phyloP scores from a whole-genome alignment of 2,888 invertebrate genomes.

The Linnaemya tessellans region DNA sequence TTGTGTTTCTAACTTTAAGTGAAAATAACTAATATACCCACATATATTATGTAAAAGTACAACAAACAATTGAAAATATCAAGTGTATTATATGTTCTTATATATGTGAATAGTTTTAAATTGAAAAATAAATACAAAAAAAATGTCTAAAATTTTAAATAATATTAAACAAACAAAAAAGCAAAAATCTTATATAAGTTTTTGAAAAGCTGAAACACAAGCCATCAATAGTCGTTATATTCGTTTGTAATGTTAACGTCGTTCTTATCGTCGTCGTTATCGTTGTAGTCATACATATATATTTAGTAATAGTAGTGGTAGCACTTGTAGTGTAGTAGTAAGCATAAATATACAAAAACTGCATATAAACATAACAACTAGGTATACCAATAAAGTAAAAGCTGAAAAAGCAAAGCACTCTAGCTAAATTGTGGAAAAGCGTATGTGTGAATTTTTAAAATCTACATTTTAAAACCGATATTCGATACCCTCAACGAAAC shows the following conservation, averaged over 20 bases:
- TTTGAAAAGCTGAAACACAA: conserved; percentile 65
- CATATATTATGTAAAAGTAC: conserved; percentile 28
- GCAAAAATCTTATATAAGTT: conserved; percentile 68
- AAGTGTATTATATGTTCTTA: not conserved
- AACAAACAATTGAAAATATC: conserved; percentile 21
- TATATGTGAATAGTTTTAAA: not conserved
- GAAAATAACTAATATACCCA: conserved; percentile 12
- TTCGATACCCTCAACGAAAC: conserved; percentile 13
- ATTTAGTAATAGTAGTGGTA: conserved; percentile 52
- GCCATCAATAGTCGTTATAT: conserved; percentile 66
- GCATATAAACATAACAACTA: conserved; percentile 39
- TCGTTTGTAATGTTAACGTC: conserved; percentile 57
- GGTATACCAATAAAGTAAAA: conserved; percentile 16
- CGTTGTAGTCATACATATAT: conserved; percentile 44
- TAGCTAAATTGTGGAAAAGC: conserved; percentile 26
- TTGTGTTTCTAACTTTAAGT: conserved; percentile 27
- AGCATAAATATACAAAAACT: conserved; percentile 24
- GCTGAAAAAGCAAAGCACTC: conserved; percentile 36
- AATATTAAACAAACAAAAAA: conserved; percentile 16
- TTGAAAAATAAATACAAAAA: not conserved
- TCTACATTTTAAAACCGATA: conserved; percentile 38
- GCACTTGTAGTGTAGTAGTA: conserved; percentile 35
- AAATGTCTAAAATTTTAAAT: conserved; percentile 11
- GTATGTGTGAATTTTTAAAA: conserved; percentile 40
- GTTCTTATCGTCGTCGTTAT: conserved; percentile 47